Conservation (phyloP, 2,888 invertebrate species). For the Spicauda simplicius region DNA sequence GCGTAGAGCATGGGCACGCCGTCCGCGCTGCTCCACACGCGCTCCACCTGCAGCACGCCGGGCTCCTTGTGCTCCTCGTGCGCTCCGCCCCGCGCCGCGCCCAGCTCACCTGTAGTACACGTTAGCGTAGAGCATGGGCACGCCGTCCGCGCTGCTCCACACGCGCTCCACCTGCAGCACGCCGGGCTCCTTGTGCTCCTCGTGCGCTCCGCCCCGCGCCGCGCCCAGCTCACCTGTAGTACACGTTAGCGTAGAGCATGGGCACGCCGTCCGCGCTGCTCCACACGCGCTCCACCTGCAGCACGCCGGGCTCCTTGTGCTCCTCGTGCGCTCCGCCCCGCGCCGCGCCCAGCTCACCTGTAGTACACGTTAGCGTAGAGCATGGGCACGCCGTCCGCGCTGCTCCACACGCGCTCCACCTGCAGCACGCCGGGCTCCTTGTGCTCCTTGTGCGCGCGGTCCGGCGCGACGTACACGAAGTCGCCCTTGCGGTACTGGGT, state of each 20-base stretch:
- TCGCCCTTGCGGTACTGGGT: conserved; percentile 88
- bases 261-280: conserved; percentile 92
- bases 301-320: conserved; percentile 92
- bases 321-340: too few species aligned
- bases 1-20: conserved; percentile 95
- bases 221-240: conserved; percentile 85
- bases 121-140: conserved; percentile 96
- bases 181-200: conserved; percentile 90
- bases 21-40: conserved; percentile 93
- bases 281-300: conserved; percentile 95
- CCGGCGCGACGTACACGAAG: conserved; percentile 94
- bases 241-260: conserved; percentile 96
- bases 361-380: conserved; percentile 96
- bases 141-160: conserved; percentile 92
- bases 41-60: conserved; percentile 94
- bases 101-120: conserved; percentile 87
- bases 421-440: conserved; percentile 92
- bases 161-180: conserved; percentile 95
- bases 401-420: conserved; percentile 95
- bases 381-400: conserved; percentile 92
- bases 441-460: conserved; percentile 87
- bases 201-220: conserved; percentile 87
- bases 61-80: conserved; percentile 89
- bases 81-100: conserved; percentile 87
- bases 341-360: conserved; percentile 52